These are phyloP conservation scores for Centropyge bicolor DNA, from an alignment of 2,797 vertebrate species.

Conservation along the genomic window DNA sequence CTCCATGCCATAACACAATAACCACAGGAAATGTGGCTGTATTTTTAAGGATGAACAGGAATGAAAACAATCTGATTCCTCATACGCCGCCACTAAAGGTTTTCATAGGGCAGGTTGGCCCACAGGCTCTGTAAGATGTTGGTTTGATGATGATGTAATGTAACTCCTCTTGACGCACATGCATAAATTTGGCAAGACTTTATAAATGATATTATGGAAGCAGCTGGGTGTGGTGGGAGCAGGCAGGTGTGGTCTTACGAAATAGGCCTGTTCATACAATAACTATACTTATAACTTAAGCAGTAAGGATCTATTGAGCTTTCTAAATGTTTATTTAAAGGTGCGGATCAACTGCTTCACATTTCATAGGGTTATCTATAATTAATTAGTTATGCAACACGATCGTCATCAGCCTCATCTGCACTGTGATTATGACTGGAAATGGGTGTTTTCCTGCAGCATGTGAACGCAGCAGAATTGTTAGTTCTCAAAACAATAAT, in stretches of 20 bases:
- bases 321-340: constrained; percentile 31
- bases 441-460: constrained; percentile 26
- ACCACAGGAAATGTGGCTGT: constrained; percentile 1
- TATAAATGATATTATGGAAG: background rate
- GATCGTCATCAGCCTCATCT: constrained; percentile 34
- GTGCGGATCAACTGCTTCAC: constrained; percentile 36
- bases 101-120: background rate
- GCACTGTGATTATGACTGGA: constrained; percentile 33
- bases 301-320: constrained; percentile 10
- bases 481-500: constrained; percentile 25
- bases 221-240: background rate
- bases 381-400: constrained; percentile 43
- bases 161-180: background rate
- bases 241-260: background rate
- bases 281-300: constrained; percentile 1
- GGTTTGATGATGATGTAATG: background rate
- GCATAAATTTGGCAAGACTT: background rate
- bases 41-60: constrained; percentile 4
- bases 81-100: background rate
- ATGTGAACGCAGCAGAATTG: constrained; percentile 21
- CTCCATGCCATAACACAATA: constrained; percentile 6
- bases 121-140: background rate
- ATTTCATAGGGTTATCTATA: constrained; percentile 45
- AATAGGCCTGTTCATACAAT: constrained; percentile 11
- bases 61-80: background rate